Conservation (phyloP, 1,140 invertebrate species). For the Triops cancriformis region DNA sequence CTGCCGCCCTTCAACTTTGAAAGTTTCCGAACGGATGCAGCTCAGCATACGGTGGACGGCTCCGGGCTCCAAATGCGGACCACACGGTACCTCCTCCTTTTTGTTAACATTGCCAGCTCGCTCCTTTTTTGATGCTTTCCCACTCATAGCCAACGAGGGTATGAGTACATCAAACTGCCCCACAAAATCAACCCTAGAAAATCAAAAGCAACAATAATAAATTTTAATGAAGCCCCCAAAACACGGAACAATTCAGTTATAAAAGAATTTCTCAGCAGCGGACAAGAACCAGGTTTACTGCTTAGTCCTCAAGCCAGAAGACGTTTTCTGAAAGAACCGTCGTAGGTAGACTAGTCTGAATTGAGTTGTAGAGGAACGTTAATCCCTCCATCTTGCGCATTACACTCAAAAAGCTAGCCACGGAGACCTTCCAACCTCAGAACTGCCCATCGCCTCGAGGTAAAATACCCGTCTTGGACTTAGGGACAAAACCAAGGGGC, state of each 20-base stretch:
- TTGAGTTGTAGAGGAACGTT: conserved; percentile 24
- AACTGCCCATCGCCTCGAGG: conserved; percentile 11
- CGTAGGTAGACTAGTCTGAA: conserved; percentile 27
- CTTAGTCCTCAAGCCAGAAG: background rate
- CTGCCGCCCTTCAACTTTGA: conserved; percentile 69
- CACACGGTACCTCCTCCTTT: conserved; percentile 37
- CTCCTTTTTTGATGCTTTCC: conserved; percentile 36
- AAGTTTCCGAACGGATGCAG: conserved; percentile 55
- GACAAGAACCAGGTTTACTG: background rate
- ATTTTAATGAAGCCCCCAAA: conserved; percentile 41
- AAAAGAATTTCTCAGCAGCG: background rate
- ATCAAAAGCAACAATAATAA: conserved; percentile 42
- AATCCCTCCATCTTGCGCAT: conserved; percentile 24
- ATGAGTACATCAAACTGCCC: conserved; percentile 57
- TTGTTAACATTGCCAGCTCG: background rate
- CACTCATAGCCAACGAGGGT: conserved; percentile 40
- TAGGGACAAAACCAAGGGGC: background rate
- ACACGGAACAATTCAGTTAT: background rate
- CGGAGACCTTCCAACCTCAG: conserved; percentile 27
- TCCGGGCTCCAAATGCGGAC: conserved; percentile 67
- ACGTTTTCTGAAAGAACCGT: background rate
- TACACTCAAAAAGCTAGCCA: conserved; percentile 26
- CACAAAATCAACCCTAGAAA: conserved; percentile 47
- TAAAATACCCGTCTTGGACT: background rate
- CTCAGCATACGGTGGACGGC: conserved; percentile 72